phyloP scores from a whole-genome alignment of 2,797 vertebrate genomes.

The Tenualosa thibaudeaui region DNA sequence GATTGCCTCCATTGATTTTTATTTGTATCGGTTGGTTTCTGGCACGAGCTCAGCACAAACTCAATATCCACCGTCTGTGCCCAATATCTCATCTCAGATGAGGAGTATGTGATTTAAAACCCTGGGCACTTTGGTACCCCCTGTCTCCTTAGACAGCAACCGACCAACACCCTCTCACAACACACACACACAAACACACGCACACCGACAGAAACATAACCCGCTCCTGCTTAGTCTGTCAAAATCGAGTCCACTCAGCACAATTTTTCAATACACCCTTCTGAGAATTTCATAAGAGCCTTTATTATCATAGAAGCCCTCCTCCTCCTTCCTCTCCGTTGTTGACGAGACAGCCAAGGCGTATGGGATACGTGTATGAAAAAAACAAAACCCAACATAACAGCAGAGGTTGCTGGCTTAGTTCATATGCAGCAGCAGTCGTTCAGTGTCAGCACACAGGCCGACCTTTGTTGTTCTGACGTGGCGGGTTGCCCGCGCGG shows the following conservation, averaged over 20 bases:
- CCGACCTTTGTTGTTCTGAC: slow-evolving; percentile 8
- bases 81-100: slow-evolving; percentile 18
- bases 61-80: not conserved
- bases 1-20: slow-evolving; percentile 24
- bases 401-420: not conserved
- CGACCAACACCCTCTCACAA: not conserved
- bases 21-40: not conserved
- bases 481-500: not conserved
- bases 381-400: not conserved
- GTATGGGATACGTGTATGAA: not conserved
- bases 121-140: not conserved
- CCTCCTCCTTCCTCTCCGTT: not conserved
- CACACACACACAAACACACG: not conserved
- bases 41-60: slow-evolving; percentile 1
- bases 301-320: not conserved
- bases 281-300: slow-evolving; percentile 6
- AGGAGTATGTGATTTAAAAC: not conserved
- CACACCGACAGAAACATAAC: not conserved
- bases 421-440: not conserved
- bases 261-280: slow-evolving; percentile 3
- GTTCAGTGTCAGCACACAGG: not conserved
- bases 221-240: slow-evolving; percentile 17
- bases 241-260: not conserved
- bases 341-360: not conserved
- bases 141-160: not conserved